Conservation (phyloP, 2,888 invertebrate species). For the Mayetiola destructor region DNA sequence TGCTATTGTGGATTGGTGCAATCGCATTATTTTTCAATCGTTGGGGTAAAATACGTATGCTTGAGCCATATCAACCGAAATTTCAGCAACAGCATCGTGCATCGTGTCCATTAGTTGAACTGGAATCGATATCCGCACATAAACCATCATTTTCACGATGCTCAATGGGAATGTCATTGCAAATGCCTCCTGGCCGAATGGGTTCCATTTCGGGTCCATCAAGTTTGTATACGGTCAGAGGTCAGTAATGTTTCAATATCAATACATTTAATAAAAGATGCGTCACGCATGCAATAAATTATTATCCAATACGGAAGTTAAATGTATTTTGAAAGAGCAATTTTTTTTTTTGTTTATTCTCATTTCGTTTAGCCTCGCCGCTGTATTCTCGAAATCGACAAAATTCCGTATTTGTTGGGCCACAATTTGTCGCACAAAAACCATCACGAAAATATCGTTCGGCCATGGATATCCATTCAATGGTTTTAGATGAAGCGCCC, state of each 20-base stretch:
- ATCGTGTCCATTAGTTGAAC: slow-evolving; percentile 53
- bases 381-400: slow-evolving; percentile 43
- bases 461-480: slow-evolving; percentile 68
- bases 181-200: slow-evolving; percentile 33
- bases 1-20: slow-evolving; percentile 77
- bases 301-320: background rate
- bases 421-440: slow-evolving; percentile 49
- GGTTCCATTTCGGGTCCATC: slow-evolving; percentile 27
- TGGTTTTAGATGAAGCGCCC: slow-evolving; percentile 40
- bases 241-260: no score
- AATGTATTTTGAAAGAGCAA: background rate
- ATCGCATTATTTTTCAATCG: slow-evolving; percentile 85
- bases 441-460: slow-evolving; percentile 66
- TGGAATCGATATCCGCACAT: slow-evolving; percentile 24
- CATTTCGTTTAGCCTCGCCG: background rate
- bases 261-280: no score
- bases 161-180: slow-evolving; percentile 34
- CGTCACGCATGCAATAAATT: slow-evolving; percentile 1
- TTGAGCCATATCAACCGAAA: slow-evolving; percentile 82
- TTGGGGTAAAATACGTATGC: slow-evolving; percentile 87
- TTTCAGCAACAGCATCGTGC: slow-evolving; percentile 73
- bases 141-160: slow-evolving; percentile 35
- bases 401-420: slow-evolving; percentile 76
- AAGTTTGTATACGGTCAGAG: slow-evolving; percentile 23
- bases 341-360: background rate